These are phyloP conservation scores for Mystacides longicornis DNA, from an alignment of 2,888 invertebrate species.

Conservation along the genomic window DNA sequence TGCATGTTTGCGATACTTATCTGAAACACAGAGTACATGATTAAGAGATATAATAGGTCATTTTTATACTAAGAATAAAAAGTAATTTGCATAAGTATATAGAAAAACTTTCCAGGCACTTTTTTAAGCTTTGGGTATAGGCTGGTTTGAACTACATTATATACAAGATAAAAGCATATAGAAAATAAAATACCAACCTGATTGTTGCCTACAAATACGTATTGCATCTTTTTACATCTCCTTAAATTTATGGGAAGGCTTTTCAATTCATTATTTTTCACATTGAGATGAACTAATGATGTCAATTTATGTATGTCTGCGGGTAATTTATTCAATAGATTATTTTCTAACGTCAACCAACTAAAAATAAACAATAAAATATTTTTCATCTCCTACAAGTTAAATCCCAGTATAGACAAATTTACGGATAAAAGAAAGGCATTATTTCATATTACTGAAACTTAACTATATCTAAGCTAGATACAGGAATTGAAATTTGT, in stretches of 20 bases:
- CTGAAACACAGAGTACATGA: background rate
- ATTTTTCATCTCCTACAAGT: background rate
- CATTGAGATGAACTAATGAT: slow-evolving; percentile 34
- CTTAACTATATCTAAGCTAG: too few relatives aligned
- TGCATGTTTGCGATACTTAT: background rate
- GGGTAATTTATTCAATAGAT: slow-evolving; percentile 33
- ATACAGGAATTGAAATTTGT: too few relatives aligned
- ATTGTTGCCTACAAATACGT: slow-evolving; percentile 7
- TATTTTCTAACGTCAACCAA: slow-evolving; percentile 38
- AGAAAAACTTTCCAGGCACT: too few relatives aligned
- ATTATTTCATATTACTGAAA: too few relatives aligned
- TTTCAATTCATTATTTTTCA: slow-evolving; percentile 34
- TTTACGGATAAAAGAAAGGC: background rate
- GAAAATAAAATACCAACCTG: background rate
- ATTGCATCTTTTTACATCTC: slow-evolving; percentile 5
- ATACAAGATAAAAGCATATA: too few relatives aligned
- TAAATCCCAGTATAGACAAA: slow-evolving; percentile 11
- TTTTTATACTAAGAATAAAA: too few relatives aligned
- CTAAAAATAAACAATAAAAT: slow-evolving; percentile 28
- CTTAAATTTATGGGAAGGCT: slow-evolving; percentile 28
- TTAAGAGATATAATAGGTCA: too few relatives aligned
- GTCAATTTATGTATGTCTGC: slow-evolving; percentile 31
- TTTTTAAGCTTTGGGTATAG: too few relatives aligned
- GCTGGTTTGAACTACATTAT: too few relatives aligned
- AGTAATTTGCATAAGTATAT: too few relatives aligned